Evolutionary conservation across 1,140 invertebrate genomes (phyloP).

Genomic region (Bombus difficillimus): DNA sequence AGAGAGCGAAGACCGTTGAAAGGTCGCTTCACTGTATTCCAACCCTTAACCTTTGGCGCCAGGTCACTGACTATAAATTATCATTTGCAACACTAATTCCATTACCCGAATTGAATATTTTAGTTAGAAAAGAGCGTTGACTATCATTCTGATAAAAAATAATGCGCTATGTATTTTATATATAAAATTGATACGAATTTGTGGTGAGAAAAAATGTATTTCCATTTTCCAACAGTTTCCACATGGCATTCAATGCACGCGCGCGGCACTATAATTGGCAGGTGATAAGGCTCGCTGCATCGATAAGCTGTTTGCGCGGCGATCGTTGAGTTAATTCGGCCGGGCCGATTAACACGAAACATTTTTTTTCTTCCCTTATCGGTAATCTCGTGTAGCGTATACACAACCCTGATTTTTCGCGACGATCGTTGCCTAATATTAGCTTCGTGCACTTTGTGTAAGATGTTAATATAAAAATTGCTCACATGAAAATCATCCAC

Average conservation of each 20-base stretch:
- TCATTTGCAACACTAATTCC: background rate
- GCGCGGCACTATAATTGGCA: constrained; percentile 22
- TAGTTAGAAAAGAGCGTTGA: background rate
- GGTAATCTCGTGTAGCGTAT: background rate
- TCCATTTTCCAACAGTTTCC: background rate
- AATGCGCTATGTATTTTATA: background rate
- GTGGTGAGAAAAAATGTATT: background rate
- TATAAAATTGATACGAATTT: background rate
- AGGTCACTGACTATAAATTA: constrained; percentile 22
- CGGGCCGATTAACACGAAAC: constrained; percentile 39
- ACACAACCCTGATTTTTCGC: constrained; percentile 16
- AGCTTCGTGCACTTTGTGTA: background rate
- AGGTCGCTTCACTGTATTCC: constrained; percentile 31
- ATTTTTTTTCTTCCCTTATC: constrained; percentile 37
- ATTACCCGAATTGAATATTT: background rate
- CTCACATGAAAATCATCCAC: background rate
- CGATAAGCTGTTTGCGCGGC: constrained; percentile 20
- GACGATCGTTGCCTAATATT: constrained; percentile 27
- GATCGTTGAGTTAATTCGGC: constrained; percentile 30
- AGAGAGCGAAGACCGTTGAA: constrained; percentile 23
- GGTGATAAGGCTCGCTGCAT: constrained; percentile 20
- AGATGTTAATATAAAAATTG: background rate
- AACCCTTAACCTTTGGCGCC: constrained; percentile 49
- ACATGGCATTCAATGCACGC: background rate
- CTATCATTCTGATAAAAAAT: background rate